Conservation (phyloP, 2,797 vertebrate genomes). For the Melanotaenia maccullochi region DNA sequence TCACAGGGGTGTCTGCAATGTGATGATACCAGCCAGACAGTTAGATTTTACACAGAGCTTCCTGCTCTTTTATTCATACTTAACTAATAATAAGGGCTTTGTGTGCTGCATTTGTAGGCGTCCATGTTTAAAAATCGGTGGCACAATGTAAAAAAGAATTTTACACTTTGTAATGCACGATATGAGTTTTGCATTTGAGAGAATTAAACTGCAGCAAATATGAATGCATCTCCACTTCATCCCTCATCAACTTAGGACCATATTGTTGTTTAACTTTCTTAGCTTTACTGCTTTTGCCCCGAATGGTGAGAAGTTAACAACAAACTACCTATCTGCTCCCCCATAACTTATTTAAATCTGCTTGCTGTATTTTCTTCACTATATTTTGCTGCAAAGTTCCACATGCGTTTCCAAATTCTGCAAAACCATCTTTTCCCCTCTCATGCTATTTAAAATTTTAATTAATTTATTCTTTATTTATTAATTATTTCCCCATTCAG, state of each 20-base stretch:
- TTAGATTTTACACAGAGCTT: slow-evolving; percentile 28
- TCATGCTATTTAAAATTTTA: neutral
- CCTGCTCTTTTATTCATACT: slow-evolving; percentile 1
- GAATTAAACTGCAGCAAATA: slow-evolving; percentile 25
- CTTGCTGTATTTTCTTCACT: neutral
- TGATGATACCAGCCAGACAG: slow-evolving; percentile 31
- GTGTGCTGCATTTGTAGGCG: neutral
- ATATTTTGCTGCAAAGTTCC: too few species aligned
- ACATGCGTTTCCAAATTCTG: too few species aligned
- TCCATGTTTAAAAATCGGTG: slow-evolving; percentile 8
- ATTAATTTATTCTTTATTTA: neutral
- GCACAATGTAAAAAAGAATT: neutral
- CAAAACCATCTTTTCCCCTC: neutral
- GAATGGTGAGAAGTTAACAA: neutral
- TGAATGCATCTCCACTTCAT: neutral
- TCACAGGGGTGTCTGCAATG: slow-evolving; percentile 21
- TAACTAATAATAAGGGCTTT: neutral
- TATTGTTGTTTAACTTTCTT: neutral
- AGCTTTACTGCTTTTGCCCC: too few species aligned
- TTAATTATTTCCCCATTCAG: neutral
- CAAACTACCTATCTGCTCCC: neutral
- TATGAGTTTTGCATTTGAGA: slow-evolving; percentile 5
- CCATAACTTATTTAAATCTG: neutral
- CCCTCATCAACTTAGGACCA: too few species aligned
- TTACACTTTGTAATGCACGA: neutral